Base-by-base conservation (phyloP, 64 coral and sea anemone genomes). In the Orbicella faveolata region DNA sequence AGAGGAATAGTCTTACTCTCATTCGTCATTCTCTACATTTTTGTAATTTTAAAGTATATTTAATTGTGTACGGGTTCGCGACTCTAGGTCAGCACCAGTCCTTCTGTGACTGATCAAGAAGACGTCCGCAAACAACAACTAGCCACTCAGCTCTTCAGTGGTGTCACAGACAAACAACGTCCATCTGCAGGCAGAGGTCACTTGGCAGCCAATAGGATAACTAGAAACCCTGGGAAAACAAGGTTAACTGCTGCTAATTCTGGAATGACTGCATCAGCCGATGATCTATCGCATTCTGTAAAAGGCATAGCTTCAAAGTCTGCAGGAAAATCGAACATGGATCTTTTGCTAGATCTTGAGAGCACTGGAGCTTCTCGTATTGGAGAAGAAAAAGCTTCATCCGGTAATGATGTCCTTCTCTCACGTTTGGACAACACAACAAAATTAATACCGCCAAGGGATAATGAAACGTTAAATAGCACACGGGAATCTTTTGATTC, bases 141-240 rank as follows among this genome's bases (percentile, higher is more conserved):
- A 0, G 90, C 63, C 17, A 66, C 66, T 74, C 83, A 92, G 48
- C 83, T 92, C 14, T 92, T 92, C 65, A 92, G 77, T 72, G 90
- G 90, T 73, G 90, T 92, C 74, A 73, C 36, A 18, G 82, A 52
- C 0, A 73, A 73, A 52, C 21, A 37, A 72, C 82, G 41, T 72
- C 20, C 25, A 52, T 15, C 82, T 85, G 34, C 37, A 1, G 36
- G 65, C 2, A 85, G 63, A 41, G 82, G 82, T 68, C 82, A 72
- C 17, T 64, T 82, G 7, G 33, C 16, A 82, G 68, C 11, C 9
- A 85, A 73, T 16, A 73, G 37, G 39, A 3, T 19, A 17, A 17
- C 41, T 8, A 85, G 36, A 73, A 66, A 70, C 12, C 10, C 63
- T 26, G 65, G 63, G 25, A 85, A 85, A 85, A n/a, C 82, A 73